phyloP scores from a whole-genome alignment of 2,113 vertebrate species.

The Pan troglodytes region NHGRI_mPanTro3-v2.1_pri NC_086015.1:47739001-47739500 shows the following conservation, averaged over 20 bases:
- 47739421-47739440: fast-evolving
- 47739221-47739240: not conserved
- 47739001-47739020: no score
- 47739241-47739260: not conserved
- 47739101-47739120: no score
- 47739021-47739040: no score
- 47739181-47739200: no score
- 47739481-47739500: not conserved
- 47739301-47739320: not conserved
- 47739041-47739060: no score
- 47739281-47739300: not conserved
- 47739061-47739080: no score
- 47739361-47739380: not conserved
- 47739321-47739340: not conserved
- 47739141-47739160: no score
- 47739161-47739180: no score
- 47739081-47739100: no score
- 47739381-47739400: not conserved
- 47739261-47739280: not conserved
- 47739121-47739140: no score
- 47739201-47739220: not conserved
- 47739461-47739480: not conserved
- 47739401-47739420: not conserved
- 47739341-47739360: not conserved
- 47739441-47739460: not conserved